Evolutionary conservation across 2,888 invertebrate genomes (phyloP).

Genomic region (Harpagoxenus sublaevis): DNA sequence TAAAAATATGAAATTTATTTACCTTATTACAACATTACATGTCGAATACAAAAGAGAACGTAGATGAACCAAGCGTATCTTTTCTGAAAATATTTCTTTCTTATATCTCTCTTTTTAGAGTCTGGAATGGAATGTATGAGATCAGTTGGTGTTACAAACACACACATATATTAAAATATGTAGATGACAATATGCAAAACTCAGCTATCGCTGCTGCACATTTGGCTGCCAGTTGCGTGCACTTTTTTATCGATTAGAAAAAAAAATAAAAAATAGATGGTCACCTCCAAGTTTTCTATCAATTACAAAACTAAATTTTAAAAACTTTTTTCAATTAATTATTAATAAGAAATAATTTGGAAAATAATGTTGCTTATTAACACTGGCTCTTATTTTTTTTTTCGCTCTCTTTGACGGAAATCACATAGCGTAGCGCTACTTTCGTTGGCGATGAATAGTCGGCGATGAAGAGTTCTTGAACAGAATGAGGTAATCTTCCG

Average conservation of each 20-base stretch:
- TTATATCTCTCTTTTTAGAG: neutral
- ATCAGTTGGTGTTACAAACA: neutral
- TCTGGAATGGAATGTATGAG: conserved; percentile 2
- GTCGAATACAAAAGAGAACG: neutral
- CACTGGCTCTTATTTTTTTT: conserved; percentile 84
- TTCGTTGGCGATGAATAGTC: conserved; percentile 97
- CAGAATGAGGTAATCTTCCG: conserved; percentile 97
- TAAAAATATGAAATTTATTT: conserved; percentile 9
- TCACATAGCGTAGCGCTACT: conserved; percentile 98
- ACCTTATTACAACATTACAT: neutral
- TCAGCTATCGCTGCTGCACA: neutral
- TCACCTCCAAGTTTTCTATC: neutral
- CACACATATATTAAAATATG: neutral
- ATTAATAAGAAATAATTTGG: neutral
- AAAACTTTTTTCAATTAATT: neutral
- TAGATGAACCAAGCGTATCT: neutral
- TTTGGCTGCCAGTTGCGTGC: neutral
- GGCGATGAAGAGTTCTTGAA: conserved; percentile 96
- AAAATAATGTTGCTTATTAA: conserved; percentile 62
- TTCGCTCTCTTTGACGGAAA: conserved; percentile 91
- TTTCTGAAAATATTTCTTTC: conserved; percentile 4
- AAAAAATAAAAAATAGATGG: neutral
- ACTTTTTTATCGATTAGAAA: neutral
- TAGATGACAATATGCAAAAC: neutral
- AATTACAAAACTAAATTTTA: neutral